Conservation (phyloP, 1,140 invertebrate genomes). For the Drosophila takahashii region DNA sequence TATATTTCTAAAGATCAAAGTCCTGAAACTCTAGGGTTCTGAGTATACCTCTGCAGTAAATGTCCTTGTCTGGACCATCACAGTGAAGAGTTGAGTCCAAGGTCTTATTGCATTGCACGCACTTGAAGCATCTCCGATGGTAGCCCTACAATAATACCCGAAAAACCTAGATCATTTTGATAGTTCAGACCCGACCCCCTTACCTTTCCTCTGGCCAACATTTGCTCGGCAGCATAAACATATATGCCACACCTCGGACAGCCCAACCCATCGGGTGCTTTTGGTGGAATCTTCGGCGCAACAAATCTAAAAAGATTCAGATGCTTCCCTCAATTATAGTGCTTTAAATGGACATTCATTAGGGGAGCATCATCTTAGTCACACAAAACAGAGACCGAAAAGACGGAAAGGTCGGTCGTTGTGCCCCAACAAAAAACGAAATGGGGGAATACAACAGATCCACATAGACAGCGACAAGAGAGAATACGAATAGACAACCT, state of each 20-base stretch:
- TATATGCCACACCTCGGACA: constrained; percentile 96
- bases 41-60: constrained; percentile 97
- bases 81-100: constrained; percentile 98
- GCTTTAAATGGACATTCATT: constrained; percentile 23
- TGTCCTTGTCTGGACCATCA: constrained; percentile 97
- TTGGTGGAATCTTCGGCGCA: constrained; percentile 38
- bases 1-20: not conserved
- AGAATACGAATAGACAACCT: constrained; percentile 5
- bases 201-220: constrained; percentile 91
- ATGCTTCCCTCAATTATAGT: constrained; percentile 43
- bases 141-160: constrained; percentile 88
- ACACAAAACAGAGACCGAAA: not conserved
- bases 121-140: constrained; percentile 98
- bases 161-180: not conserved
- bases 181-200: not conserved
- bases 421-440: constrained; percentile 28
- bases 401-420: constrained; percentile 12
- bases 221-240: constrained; percentile 97
- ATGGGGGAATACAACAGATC: constrained; percentile 18
- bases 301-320: constrained; percentile 47
- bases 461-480: constrained; percentile 37
- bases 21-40: constrained; percentile 90
- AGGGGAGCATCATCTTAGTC: constrained; percentile 33
- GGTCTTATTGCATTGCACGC: constrained; percentile 95
- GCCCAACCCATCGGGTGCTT: constrained; percentile 92